Evolutionary conservation across 2,797 vertebrate species (phyloP).

Genomic region (Brachymystax lenok): DNA sequence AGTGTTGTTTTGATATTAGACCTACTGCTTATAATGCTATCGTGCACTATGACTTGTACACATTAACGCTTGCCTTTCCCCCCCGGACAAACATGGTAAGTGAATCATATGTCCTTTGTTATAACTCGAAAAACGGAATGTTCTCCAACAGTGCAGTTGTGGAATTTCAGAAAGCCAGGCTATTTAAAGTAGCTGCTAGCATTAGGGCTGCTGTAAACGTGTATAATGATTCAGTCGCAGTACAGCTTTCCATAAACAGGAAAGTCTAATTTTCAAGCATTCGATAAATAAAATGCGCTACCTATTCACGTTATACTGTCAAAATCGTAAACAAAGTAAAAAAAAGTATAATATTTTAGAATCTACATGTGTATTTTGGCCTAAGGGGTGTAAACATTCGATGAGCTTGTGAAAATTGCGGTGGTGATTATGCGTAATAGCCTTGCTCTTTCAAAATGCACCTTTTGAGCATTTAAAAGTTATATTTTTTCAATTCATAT

Average conservation of each 20-base stretch:
- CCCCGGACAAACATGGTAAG: constrained; percentile 72
- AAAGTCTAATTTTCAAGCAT: not conserved
- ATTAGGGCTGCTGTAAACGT: not conserved
- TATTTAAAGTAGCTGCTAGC: not conserved
- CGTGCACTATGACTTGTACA: constrained; percentile 73
- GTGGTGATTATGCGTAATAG: constrained; percentile 72
- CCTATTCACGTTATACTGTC: not conserved
- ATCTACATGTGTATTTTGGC: constrained; percentile 55
- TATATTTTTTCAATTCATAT: not conserved
- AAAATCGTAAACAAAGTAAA: not conserved
- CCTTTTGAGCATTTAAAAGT: not conserved
- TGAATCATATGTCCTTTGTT: constrained; percentile 62
- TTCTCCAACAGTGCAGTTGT: constrained; percentile 31
- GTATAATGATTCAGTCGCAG: not conserved
- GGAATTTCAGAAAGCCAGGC: not conserved
- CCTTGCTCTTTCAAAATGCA: constrained; percentile 16
- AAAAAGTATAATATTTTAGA: too few relatives aligned
- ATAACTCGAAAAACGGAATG: constrained; percentile 47
- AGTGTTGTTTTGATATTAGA: constrained; percentile 56
- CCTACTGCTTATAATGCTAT: constrained; percentile 74
- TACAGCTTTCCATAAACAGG: constrained; percentile 7
- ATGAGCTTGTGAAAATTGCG: constrained; percentile 68
- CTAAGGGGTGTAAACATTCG: constrained; percentile 66
- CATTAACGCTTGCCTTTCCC: constrained; percentile 67
- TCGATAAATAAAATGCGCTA: not conserved